Percentiles rank a stretch among this genome's conserved stretches.
These are phyloP conservation scores for Varanus salvator DNA, from an alignment of 2,113 vertebrate species.

Conservation along the genomic window DNA sequence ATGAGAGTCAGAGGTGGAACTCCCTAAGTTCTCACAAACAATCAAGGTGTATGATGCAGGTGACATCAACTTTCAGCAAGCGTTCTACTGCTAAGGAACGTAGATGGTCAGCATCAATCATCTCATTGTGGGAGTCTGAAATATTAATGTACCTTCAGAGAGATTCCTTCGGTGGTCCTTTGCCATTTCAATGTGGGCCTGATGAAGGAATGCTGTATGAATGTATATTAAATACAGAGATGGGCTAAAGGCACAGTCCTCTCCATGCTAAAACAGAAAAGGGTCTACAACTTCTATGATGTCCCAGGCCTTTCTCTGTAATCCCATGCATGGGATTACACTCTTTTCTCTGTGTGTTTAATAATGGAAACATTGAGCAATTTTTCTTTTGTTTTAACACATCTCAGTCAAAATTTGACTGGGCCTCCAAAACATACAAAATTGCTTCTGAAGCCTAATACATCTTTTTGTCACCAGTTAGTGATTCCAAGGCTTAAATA, in stretches of 20 bases:
- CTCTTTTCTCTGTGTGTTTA: no score
- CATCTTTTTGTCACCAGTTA: no score
- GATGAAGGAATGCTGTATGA: not conserved
- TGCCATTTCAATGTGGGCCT: not conserved
- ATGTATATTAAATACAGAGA: no score
- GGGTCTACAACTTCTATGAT: no score
- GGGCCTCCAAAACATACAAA: not conserved
- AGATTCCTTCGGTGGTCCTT: not conserved
- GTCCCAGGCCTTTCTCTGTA: no score
- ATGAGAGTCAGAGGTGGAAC: no score
- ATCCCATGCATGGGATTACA: no score
- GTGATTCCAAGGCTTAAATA: not conserved
- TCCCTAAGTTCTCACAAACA: no score
- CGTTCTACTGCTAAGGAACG: no score
- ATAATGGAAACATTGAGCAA: no score
- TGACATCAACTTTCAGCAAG: not conserved
- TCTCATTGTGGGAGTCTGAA: not conserved
- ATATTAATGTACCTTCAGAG: not conserved
- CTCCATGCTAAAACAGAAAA: no score
- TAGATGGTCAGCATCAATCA: not conserved
- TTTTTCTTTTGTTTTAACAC: not conserved
- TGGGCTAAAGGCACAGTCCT: no score
- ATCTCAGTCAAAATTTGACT: not conserved
- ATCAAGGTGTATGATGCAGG: not conserved
- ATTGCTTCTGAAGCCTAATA: not conserved